phyloP scores from a whole-genome alignment of 2,888 invertebrate species.

The Sinodicranocentrus sp. region DNA sequence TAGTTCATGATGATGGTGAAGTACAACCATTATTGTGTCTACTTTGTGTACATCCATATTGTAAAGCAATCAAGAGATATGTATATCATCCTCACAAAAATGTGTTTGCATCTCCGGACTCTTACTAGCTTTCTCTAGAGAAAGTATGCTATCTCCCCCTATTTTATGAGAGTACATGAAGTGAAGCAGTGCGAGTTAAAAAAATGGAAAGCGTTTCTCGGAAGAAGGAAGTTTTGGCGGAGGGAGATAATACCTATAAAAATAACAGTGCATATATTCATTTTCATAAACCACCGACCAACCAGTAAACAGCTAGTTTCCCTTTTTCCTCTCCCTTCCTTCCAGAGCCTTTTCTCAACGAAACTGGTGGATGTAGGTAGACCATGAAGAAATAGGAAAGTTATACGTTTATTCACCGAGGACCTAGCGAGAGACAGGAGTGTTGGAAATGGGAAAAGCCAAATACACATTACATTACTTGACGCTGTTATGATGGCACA shows the following conservation, averaged over 20 bases:
- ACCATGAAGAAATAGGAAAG: too few species aligned
- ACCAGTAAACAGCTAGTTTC: slow-evolving; percentile 41
- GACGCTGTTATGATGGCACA: slow-evolving; percentile 42
- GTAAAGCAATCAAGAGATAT: too few species aligned
- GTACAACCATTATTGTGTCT: too few species aligned
- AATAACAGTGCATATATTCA: slow-evolving; percentile 24
- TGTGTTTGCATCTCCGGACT: too few species aligned
- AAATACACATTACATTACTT: slow-evolving; percentile 18
- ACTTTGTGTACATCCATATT: too few species aligned
- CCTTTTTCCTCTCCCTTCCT: slow-evolving; percentile 2
- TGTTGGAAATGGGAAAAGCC: slow-evolving; percentile 1
- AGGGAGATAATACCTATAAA: slow-evolving; percentile 13
- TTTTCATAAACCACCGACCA: slow-evolving; percentile 40
- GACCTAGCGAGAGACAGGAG: neutral
- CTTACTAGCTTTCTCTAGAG: too few species aligned
- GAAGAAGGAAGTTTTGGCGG: neutral
- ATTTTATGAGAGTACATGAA: too few species aligned
- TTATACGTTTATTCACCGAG: too few species aligned
- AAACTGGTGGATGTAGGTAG: neutral
- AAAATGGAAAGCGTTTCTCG: slow-evolving; percentile 12
- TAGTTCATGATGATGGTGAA: too few species aligned
- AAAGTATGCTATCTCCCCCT: too few species aligned
- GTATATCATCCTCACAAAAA: too few species aligned
- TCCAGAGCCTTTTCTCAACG: neutral
- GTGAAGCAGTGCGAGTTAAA: too few species aligned